Base-by-base conservation (phyloP, 2,888 invertebrate genomes). In the Didymodactylos carnosus region DNA sequence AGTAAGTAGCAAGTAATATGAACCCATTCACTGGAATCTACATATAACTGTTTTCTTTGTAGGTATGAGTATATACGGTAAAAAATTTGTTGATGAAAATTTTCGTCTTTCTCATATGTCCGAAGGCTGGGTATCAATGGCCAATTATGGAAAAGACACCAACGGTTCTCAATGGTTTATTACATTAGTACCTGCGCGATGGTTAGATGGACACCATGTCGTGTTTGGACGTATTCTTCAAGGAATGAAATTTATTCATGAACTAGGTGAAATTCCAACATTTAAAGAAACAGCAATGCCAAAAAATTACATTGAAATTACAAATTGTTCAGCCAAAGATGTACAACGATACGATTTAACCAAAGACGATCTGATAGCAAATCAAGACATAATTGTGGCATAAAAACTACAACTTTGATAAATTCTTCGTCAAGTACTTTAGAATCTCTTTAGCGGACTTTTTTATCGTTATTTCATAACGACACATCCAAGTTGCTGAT, bases 141-240 rank as follows among this genome's bases (percentile, higher is more conserved):
- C 83, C 13, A 83, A 83, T 78, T 81, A 82, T 75, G 83, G 83
- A 27, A 76, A 76, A 75, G 82, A 83, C 78, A 82, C 82, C 25
- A 83, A 83, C 78, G 81, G 82, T 19, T 82, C 82, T 7, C 83
- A 83, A 78, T 83, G 83, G 79, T 83, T 81, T 79, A 80, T 83
- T 75, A 77, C 80, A n/a, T 78, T 83, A 35, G 80, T 78, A 75
- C 81, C 80, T 71, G 79, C 81, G 39, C 78, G 83, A 72, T 83
- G 82, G 82, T 77, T 83, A 62, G 82, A 83, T 76, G 78, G 78
- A 35, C 81, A 80, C 75, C 83, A 83, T 76, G 83, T 83, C 1
- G 82, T 82, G 8, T 83, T 83, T 76, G 83, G 82, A 29, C 83
- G 82, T 76, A 79, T 83, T 71, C 76, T 83, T 75, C 78, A 77